Percentiles rank a stretch among this genome's conserved stretches.
Conservation (phyloP, 2,888 invertebrate genomes). For the Strigamia maritima region DNA sequence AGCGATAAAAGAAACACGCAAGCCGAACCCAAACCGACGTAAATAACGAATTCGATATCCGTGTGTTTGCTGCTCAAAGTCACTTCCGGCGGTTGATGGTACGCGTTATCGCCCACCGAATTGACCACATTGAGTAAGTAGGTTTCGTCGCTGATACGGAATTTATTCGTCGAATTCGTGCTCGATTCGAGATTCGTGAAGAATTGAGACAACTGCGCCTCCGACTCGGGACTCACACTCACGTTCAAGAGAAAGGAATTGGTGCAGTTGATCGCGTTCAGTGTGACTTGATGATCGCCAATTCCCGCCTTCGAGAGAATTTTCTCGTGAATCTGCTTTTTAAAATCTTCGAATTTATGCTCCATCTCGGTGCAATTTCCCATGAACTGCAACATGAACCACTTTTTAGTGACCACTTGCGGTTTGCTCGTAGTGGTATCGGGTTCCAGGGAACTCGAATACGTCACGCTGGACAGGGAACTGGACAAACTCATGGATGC, state of each 20-base stretch:
- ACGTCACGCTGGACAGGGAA: not conserved
- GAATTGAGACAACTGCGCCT: not conserved
- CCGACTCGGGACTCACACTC: slow-evolving; percentile 22
- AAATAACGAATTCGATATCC: slow-evolving; percentile 44
- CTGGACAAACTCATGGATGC: not conserved
- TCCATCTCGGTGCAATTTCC: slow-evolving; percentile 39
- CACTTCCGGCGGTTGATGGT: slow-evolving; percentile 15
- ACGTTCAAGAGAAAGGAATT: slow-evolving; percentile 23
- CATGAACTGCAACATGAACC: slow-evolving; percentile 39
- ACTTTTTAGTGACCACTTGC: not conserved
- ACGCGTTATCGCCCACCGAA: not conserved
- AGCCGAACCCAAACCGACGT: slow-evolving; percentile 43
- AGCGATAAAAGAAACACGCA: slow-evolving; percentile 44
- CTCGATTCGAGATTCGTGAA: not conserved
- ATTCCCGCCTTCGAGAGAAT: not conserved
- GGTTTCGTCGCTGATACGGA: slow-evolving; percentile 22
- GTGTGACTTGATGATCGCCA: not conserved
- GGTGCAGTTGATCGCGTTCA: slow-evolving; percentile 35
- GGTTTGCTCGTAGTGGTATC: not conserved
- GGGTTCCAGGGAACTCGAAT: not conserved
- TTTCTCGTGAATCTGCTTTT: slow-evolving; percentile 21
- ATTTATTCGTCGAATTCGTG: not conserved
- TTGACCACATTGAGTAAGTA: not conserved
- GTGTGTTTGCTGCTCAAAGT: slow-evolving; percentile 39
- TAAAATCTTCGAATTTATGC: not conserved